Evolutionary conservation across 2,888 invertebrate species (phyloP), one percentile per base, ranked within the genome.

Genomic region (Trachelus troglodyta): DNA sequence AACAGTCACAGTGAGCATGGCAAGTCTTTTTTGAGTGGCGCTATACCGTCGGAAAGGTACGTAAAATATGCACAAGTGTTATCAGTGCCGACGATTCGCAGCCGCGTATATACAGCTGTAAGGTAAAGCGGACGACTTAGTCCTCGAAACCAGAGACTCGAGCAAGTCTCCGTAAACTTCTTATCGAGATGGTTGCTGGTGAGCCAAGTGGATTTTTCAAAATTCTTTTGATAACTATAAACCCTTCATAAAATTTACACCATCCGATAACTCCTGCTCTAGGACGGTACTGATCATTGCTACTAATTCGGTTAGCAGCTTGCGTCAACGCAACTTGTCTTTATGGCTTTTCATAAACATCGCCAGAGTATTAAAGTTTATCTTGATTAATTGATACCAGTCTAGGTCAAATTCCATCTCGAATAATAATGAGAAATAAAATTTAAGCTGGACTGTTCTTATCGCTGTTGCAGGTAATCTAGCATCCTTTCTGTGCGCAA

Each of bases 31-130:
- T 23, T 56, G 56, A 56, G 2, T 9, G 71, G 31, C 34, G 33
- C 71, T 33, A 31, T 71, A 31, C 12, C 1, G 31, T 12, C 71
- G 71, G 71, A 71, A 34, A 56, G 23, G 56, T 30, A 11, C 40
- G 81, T 83, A 80, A 83, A 83, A 84, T 84, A 84, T 83, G 82
- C 82, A 79, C 82, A 76, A 80, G 75, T 84, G 84, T 87, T 87
- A 87, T 87, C 87, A 86, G 86, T 79, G 75, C 77, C 79, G 73
- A 77, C 81, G 73, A 69, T 79, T 75, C 34, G 75, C 79, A 79
- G 81, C 75, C 75, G 76, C 76, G 79, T 83, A 83, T 84, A 85
- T 83, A 83, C 81, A 79, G 82, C 79, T 83, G 82, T 79, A 80
- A 82, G 79, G 81, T 83, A 81, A 80, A 82, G 79, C 56, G 69